Conservation (phyloP, 2,888 invertebrate species). For the Oscheius sp. region DNA sequence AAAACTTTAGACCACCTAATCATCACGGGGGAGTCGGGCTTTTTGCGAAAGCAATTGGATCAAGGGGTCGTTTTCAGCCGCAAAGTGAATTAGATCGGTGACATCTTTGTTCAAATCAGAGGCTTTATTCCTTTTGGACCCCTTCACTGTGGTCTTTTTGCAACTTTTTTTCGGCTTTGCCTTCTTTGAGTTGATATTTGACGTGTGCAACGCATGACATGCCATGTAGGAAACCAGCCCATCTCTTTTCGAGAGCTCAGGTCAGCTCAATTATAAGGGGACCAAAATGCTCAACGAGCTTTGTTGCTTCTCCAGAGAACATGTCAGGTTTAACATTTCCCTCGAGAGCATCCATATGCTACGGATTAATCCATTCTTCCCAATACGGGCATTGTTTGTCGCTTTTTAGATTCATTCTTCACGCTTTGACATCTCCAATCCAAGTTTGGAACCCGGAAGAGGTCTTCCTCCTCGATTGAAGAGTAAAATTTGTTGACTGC, state of each 20-base stretch:
- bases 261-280: background rate
- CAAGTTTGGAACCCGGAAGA: no score
- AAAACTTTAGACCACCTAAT: background rate
- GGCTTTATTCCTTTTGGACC: conserved; percentile 7
- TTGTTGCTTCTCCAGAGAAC: conserved; percentile 22
- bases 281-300: conserved; percentile 23
- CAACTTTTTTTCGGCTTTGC: background rate
- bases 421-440: no score
- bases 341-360: conserved; percentile 23
- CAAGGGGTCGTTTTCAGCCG: conserved; percentile 27
- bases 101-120: background rate
- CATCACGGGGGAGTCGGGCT: conserved; percentile 22
- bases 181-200: background rate
- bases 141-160: background rate
- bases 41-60: conserved; percentile 20
- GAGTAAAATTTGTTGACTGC: no score
- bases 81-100: conserved; percentile 32
- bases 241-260: background rate
- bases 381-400: no score
- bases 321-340: conserved; percentile 23
- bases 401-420: no score
- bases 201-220: conserved; percentile 10
- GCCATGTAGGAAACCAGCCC: conserved; percentile 5
- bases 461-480: no score
- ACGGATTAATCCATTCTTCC: conserved; percentile 25